These are phyloP conservation scores for Turritopsis rubra DNA, from an alignment of 30 jellyfish, hydroid and myxozoan species.

Conservation along the genomic window DNA sequence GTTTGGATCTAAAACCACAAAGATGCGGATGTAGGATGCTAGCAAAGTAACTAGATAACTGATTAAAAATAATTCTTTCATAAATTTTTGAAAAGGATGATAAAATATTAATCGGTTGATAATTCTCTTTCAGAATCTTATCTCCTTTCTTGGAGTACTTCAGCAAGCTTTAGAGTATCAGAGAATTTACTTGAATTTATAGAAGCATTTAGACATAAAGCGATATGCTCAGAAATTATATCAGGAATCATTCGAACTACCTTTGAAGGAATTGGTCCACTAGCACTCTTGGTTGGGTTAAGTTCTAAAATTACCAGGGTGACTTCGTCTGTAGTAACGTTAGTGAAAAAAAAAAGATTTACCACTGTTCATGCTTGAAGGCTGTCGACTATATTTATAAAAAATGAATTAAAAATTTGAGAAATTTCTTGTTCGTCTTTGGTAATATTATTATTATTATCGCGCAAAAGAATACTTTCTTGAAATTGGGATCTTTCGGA, in stretches of 20 bases:
- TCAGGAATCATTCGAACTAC: not conserved
- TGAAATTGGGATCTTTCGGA: not conserved
- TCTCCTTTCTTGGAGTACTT: not conserved
- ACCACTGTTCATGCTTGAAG: not conserved
- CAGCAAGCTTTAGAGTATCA: not conserved
- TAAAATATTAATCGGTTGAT: not conserved
- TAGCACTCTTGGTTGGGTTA: not conserved
- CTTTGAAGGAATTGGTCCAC: not conserved
- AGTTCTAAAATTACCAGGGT: not conserved
- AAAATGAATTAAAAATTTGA: too few relatives aligned
- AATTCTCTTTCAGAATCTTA: not conserved
- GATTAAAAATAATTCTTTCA: not conserved
- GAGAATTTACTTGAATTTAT: too few relatives aligned
- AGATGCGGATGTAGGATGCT: not conserved
- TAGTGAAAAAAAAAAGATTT: not conserved
- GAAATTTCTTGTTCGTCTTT: not conserved
- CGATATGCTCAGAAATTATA: not conserved
- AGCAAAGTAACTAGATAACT: not conserved
- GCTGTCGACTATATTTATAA: not conserved
- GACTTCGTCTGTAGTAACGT: not conserved
- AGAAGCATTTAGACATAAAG: not conserved
- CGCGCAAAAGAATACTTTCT: not conserved
- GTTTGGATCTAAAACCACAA: not conserved
- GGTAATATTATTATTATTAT: not conserved
- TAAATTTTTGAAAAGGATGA: not conserved